phyloP scores from a whole-genome alignment of 2,797 vertebrate species.

The Micromesistius poutassou region DNA sequence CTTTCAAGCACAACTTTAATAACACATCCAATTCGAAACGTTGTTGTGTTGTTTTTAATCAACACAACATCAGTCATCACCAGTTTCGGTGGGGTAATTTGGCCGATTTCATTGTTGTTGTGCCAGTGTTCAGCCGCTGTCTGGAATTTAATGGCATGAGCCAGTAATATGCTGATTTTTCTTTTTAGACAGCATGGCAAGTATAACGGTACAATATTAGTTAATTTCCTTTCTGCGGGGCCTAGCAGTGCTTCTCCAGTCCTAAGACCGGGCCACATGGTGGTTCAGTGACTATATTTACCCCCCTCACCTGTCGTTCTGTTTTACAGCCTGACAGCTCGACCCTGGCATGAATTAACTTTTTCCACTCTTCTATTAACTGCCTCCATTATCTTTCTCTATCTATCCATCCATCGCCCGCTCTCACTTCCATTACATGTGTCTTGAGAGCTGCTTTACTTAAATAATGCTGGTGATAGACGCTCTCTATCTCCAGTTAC shows the following conservation, averaged over 20 bases:
- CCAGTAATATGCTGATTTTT: neutral
- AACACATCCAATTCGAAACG: neutral
- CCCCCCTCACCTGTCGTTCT: constrained; percentile 69
- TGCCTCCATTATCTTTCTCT: neutral
- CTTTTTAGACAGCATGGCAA: neutral
- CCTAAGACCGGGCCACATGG: constrained; percentile 38
- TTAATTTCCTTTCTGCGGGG: neutral
- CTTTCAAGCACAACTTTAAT: constrained; percentile 18
- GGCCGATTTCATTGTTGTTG: neutral
- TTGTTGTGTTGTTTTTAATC: neutral
- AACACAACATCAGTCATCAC: neutral
- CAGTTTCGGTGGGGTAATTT: neutral
- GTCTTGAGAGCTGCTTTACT: constrained; percentile 19
- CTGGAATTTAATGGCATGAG: neutral
- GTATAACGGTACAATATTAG: neutral
- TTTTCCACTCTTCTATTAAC: constrained; percentile 50
- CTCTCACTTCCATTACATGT: constrained; percentile 16
- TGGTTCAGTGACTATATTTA: constrained; percentile 69
- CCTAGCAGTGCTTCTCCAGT: constrained; percentile 24
- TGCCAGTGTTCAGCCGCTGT: neutral
- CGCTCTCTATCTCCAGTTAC: neutral
- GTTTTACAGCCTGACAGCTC: constrained; percentile 67
- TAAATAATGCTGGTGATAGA: neutral
- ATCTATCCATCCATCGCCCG: neutral
- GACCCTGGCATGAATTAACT: constrained; percentile 48